Percentiles rank a stretch among this genome's conserved stretches.
phyloP scores from a whole-genome alignment of 2,888 invertebrate species.

The Sclerodermus sp. region DNA sequence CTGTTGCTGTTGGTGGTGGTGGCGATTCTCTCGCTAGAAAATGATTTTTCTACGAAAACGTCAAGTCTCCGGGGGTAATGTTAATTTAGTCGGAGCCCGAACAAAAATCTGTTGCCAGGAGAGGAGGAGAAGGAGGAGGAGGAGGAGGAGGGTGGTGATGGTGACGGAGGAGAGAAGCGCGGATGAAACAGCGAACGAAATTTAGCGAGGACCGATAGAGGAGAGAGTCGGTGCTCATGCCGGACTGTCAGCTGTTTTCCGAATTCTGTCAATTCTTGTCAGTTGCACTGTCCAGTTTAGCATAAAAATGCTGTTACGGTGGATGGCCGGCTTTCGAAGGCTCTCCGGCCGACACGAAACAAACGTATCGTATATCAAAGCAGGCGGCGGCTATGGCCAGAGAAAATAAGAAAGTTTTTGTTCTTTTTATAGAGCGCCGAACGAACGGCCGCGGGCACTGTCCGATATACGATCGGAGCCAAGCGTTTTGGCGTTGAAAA shows the following conservation, averaged over 20 bases:
- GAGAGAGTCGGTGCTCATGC: constrained; percentile 14
- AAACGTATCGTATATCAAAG: constrained; percentile 51
- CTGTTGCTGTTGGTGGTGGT: no score
- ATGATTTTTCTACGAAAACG: no score
- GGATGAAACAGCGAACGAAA: constrained; percentile 20
- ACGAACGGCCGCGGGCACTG: constrained; percentile 32
- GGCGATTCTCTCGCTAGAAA: no score
- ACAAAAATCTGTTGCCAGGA: no score
- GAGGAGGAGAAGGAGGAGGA: no score
- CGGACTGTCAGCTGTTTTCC: constrained; percentile 43
- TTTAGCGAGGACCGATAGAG: constrained; percentile 26
- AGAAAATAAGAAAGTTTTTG: constrained; percentile 40
- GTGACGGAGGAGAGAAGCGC: no score
- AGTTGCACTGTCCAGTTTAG: constrained; percentile 38
- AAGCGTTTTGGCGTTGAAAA: constrained; percentile 2
- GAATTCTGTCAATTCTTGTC: constrained; percentile 48
- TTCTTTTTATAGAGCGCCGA: constrained; percentile 31
- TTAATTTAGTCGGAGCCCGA: no score
- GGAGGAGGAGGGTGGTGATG: no score
- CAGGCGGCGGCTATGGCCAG: constrained; percentile 29
- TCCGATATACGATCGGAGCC: constrained; percentile 35
- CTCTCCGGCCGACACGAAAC: constrained; percentile 35
- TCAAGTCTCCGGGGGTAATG: no score
- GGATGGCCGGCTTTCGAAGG: constrained; percentile 42
- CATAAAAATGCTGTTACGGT: constrained; percentile 42